Conservation (phyloP, 2,888 invertebrate species). For the Drosophila mercatorum region DNA sequence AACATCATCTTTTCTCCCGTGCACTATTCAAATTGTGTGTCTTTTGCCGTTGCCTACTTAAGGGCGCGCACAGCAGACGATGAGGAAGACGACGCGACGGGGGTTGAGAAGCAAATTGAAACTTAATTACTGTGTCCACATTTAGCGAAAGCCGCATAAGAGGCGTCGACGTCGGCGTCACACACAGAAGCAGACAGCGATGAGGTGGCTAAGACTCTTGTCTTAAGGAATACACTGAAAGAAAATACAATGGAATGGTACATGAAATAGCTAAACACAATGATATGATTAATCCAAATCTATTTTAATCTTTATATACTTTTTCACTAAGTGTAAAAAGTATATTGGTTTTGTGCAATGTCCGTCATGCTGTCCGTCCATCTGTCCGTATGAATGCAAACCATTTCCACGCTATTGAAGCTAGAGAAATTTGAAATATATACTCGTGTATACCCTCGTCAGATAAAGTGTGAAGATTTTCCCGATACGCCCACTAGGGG, state of each 20-base stretch:
- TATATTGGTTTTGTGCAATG: no score
- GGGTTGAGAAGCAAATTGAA: slow-evolving; percentile 51
- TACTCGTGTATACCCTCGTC: no score
- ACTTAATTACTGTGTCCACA: slow-evolving; percentile 52
- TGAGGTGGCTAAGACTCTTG: background rate
- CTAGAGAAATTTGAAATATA: no score
- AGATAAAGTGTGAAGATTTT: no score
- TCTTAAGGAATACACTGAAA: slow-evolving; percentile 2
- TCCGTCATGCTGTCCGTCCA: no score
- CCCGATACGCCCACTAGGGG: no score
- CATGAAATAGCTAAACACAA: background rate
- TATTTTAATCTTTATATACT: no score
- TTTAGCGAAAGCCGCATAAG: slow-evolving; percentile 13
- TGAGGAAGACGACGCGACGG: slow-evolving; percentile 1
- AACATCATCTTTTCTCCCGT: background rate
- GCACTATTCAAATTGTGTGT: slow-evolving; percentile 18
- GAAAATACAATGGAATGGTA: background rate
- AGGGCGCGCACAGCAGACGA: background rate
- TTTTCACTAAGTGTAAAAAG: no score
- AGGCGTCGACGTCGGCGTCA: slow-evolving; percentile 1
- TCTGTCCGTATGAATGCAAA: no score
- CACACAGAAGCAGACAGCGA: background rate
- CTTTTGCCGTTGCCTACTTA: slow-evolving; percentile 21
- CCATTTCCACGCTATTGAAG: no score
- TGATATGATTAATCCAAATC: no score